Evolutionary conservation across 2,888 invertebrate species (phyloP), one percentile per base, ranked within the genome.

Genomic region (Xylophagus ater): DNA sequence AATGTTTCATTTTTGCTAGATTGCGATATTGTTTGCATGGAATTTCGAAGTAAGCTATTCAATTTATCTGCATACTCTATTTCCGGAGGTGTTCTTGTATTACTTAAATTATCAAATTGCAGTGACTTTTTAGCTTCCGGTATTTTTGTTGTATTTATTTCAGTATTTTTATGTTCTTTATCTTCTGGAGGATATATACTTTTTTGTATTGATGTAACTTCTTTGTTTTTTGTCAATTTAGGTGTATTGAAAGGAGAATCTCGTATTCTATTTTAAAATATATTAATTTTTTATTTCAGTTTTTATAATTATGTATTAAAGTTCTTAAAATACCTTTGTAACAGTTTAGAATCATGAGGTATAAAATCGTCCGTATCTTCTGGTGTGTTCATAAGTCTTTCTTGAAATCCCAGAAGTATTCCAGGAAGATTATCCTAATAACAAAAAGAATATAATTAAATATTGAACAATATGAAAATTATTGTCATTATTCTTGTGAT

Each of bases 371-470:
- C 45, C 17, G 32, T 37, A 23, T 23, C 23, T 18, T 40, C 41
- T 10, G 43, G 43, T 13, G 42, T 42, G 18, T 15, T 37, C 15
- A 40, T 14, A 13, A 46, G 18, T 32, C 40, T 46, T 12, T 43
- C 42, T 29, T 46, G 39, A 32, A 46, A 46, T 26, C 42, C 46
- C 6, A 19, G 15, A 10, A 43, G 33, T 8, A 46, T 46, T 15
- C 43, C 40, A 29, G 34, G 23, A 9, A 46, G 14, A 30, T 41
- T 43, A 28, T 45, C 45, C 37, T 44, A 29, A 5, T 39, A 42
- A 34, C n/a, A n/a, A n/a, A n/a, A n/a, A n/a, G n/a, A n/a, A n/a
- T 13, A 34, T 17, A 17, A 4, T 14, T 13, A 30, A 15, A 30
- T 12, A 12, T 4, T 13, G 7, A 28, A 12, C 12, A 7, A 12